Conservation (phyloP, 2,113 vertebrate genomes). For the Drymodes brunneopygia region DNA sequence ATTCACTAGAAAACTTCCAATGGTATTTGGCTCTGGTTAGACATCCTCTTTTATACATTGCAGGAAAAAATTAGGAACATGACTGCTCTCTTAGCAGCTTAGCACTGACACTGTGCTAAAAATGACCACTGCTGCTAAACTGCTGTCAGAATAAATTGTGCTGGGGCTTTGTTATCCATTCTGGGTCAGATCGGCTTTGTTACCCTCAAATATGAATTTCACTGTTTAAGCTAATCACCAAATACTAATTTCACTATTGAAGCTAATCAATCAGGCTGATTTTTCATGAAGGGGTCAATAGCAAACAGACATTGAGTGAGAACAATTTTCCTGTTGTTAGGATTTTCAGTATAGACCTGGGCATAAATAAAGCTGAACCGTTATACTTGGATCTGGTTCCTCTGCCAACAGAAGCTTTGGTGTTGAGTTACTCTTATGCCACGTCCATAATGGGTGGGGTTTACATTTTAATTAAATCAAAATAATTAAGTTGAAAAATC, state of each 20-base stretch:
- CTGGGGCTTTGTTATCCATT: not conserved
- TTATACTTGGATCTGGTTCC: not conserved
- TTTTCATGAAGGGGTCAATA: not conserved
- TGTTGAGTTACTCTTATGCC: not conserved
- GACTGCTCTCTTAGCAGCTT: not conserved
- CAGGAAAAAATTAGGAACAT: not conserved
- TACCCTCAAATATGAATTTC: not conserved
- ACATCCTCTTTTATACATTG: not conserved
- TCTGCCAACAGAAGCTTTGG: not conserved
- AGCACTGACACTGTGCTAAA: not conserved
- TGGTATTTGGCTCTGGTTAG: not conserved
- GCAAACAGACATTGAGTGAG: not conserved
- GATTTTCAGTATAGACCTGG: not conserved
- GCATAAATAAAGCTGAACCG: not conserved
- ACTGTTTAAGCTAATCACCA: not conserved
- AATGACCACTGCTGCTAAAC: not conserved
- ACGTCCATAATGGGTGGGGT: not conserved
- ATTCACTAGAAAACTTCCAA: slow-evolving; percentile 9
- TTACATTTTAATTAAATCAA: not conserved
- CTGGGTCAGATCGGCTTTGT: not conserved
- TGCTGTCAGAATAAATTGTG: not conserved
- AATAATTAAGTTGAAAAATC: not conserved
- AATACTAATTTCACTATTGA: not conserved
- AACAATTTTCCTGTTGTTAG: not conserved
- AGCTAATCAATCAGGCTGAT: not conserved